A percentile compares a stretch with the other conserved stretches of the same genome.
phyloP scores from a whole-genome alignment of 2,888 invertebrate genomes.

The Epicampocera succincta region DNA sequence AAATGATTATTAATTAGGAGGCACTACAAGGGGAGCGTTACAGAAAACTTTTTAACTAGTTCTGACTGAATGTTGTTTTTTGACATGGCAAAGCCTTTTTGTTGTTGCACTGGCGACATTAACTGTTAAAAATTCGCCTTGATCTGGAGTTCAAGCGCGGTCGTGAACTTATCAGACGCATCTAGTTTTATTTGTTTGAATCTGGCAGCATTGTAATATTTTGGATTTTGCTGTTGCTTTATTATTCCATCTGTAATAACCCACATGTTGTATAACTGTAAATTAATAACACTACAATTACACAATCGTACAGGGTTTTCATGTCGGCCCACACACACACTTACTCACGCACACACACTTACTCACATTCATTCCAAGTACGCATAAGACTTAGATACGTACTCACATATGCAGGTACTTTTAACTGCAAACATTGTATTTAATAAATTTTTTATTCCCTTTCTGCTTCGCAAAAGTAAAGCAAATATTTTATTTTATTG shows the following conservation, averaged over 20 bases:
- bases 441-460: conserved; percentile 17
- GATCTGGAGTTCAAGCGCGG: no score
- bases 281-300: conserved; percentile 56
- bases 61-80: no score
- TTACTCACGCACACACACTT: conserved; percentile 6
- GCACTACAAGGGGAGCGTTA: no score
- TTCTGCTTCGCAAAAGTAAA: conserved; percentile 44
- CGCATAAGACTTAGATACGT: no score
- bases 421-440: conserved; percentile 3
- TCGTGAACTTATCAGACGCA: no score
- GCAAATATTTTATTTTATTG: conserved; percentile 49
- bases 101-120: no score
- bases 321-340: conserved; percentile 14
- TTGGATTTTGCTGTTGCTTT: conserved; percentile 9
- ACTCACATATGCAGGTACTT: no score
- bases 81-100: no score
- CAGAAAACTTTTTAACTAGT: no score
- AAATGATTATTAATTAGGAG: no score
- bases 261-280: conserved; percentile 64
- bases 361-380: no score
- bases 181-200: background rate
- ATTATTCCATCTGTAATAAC: conserved; percentile 37
- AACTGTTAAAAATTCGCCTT: no score
- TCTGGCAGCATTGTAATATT: conserved; percentile 18
- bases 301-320: conserved; percentile 19